Percentiles rank a stretch among this genome's conserved stretches.
Evolutionary conservation across 2,113 vertebrate species (phyloP).

Genomic region (Castor canadensis): DNA sequence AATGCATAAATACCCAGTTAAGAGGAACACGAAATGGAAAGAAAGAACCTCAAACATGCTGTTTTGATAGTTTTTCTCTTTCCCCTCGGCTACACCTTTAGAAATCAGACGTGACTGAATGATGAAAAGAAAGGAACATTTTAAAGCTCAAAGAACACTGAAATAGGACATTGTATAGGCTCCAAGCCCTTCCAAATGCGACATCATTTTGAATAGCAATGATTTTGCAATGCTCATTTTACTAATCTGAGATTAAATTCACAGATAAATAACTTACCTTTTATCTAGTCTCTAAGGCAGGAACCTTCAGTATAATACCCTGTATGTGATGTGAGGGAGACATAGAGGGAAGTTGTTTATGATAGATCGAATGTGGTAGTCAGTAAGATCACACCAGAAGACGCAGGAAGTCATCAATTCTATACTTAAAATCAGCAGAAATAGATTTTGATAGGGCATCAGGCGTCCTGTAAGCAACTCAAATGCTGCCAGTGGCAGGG

Average conservation of each 20-base stretch:
- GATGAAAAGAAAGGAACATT: no score
- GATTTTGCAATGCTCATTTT: neutral
- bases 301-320: no score
- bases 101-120: neutral
- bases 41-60: neutral
- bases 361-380: neutral
- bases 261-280: neutral
- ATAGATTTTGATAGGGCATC: fast-evolving
- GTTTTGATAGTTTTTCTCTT: neutral
- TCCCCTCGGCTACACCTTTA: neutral
- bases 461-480: neutral
- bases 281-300: neutral
- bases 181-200: neutral
- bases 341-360: neutral
- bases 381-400: no score
- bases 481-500: neutral
- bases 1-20: neutral
- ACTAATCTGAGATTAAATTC: neutral
- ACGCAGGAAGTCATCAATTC: neutral
- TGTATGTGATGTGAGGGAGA: neutral
- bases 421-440: neutral
- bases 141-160: neutral
- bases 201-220: neutral
- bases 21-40: neutral
- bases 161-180: neutral